Evolutionary conservation across 2,888 invertebrate species (phyloP), one percentile per base, ranked within the genome.

Genomic region (Bimastos eiseni): DNA sequence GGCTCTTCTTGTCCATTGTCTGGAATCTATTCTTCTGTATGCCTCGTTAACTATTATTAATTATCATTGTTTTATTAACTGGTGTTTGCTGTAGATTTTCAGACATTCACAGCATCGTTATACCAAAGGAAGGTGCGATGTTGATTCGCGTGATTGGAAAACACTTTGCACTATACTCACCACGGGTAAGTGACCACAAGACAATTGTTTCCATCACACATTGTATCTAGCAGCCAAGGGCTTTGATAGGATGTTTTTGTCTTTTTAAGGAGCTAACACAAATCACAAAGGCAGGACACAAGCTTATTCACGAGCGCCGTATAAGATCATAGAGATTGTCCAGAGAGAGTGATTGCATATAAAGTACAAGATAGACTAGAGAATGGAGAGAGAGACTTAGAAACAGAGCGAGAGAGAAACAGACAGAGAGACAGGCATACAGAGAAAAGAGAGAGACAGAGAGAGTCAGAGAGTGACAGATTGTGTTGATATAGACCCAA

Each of bases 161-260:
- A 86, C 86, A 86, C 86, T 19, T 86, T 36, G 86, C 19, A 34
- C 30, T 86, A 37, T 86, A 86, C 37, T 86, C 86, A 86, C 86
- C 86, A 86, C 86, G 37, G 86, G 86, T 86, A 36, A 34, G 70
- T 11, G 30, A 11, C 70, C n/a, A 70, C n/a, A 70, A n/a, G 24
- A 49, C 30, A n/a, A 70, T n/a, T 11, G 13, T 86, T 24, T 86
- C 21, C 36, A 34, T 36, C 8, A 6, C 4, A 13, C 36, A 86
- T 8, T 0, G 1, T 86, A 19, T 36, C 84, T 84, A 84, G 34
- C n/a, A 83, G 5, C 34, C 84, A 33, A 84, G 15, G 33, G 84
- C 2, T 36, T 86, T 36, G 4, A 33, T 37, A 86, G 37, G 15
- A 3, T 6, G 70, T 21, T 21, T 49, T 13, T 13, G 19, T 21